A percentile compares a stretch with the other conserved stretches of the same genome.
These are phyloP conservation scores for Squalus acanthias DNA, from an alignment of 2,797 vertebrate species.

Conservation along the genomic window DNA sequence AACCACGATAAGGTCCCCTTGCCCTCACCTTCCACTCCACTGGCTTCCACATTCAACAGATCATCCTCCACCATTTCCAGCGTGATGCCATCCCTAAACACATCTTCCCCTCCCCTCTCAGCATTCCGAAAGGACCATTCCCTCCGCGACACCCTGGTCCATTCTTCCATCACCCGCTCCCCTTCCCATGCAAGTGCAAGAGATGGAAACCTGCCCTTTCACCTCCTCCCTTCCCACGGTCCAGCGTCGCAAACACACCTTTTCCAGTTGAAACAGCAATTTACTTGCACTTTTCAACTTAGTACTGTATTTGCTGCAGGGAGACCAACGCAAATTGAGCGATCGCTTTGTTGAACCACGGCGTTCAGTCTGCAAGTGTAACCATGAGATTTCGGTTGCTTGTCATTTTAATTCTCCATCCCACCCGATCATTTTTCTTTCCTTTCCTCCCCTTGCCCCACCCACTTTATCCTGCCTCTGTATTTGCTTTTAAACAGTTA, in stretches of 20 bases:
- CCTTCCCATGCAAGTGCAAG: background rate
- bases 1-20: background rate
- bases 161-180: background rate
- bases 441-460: background rate
- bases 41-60: background rate
- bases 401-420: too few relatives aligned
- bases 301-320: background rate
- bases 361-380: background rate
- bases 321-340: background rate
- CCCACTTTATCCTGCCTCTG: background rate
- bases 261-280: background rate
- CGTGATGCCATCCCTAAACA: background rate
- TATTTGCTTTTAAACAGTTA: too few relatives aligned
- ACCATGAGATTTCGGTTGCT: background rate
- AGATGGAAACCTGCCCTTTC: background rate
- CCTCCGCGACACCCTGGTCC: background rate
- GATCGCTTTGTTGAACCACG: background rate
- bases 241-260: background rate
- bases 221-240: background rate
- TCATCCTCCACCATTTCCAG: background rate
- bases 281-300: background rate
- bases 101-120: background rate
- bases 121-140: background rate
- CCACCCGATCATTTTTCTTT: too few relatives aligned
- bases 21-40: background rate